Evolutionary conservation across 64 coral and sea anemone genomes (phyloP).

Genomic region (Actinia equina): DNA sequence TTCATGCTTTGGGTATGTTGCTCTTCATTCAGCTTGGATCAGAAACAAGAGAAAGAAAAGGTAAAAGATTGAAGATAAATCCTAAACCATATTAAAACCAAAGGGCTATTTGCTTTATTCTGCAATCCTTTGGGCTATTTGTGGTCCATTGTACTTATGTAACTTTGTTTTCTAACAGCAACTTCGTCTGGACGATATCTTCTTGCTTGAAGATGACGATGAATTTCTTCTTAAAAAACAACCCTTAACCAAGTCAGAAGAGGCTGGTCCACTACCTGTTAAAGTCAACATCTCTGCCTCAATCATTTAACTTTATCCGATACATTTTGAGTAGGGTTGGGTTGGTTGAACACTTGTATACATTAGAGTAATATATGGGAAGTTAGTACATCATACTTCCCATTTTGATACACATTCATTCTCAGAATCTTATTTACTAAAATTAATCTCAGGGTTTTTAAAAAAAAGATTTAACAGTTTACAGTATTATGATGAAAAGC

Average conservation of each 20-base stretch:
- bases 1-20: slow-evolving; percentile 84
- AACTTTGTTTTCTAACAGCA: slow-evolving; percentile 14
- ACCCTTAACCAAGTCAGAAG: slow-evolving; percentile 63
- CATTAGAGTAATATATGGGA: neutral
- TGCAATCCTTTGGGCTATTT: neutral
- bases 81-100: neutral
- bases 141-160: neutral
- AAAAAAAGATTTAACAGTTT: too few species aligned
- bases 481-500: too few species aligned
- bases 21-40: slow-evolving; percentile 42
- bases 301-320: slow-evolving; percentile 22
- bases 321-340: neutral
- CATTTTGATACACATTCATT: too few species aligned
- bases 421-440: too few species aligned
- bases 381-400: too few species aligned
- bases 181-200: slow-evolving; percentile 50
- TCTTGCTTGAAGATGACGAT: slow-evolving; percentile 61
- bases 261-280: slow-evolving; percentile 68
- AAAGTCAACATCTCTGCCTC: slow-evolving; percentile 82
- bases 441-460: too few species aligned
- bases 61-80: neutral
- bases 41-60: slow-evolving; percentile 48
- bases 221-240: slow-evolving; percentile 53
- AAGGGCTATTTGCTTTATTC: neutral
- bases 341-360: neutral